These are phyloP conservation scores for Chamaedrilus cognettii DNA, from an alignment of 2,888 invertebrate genomes.

Conservation along the genomic window DNA sequence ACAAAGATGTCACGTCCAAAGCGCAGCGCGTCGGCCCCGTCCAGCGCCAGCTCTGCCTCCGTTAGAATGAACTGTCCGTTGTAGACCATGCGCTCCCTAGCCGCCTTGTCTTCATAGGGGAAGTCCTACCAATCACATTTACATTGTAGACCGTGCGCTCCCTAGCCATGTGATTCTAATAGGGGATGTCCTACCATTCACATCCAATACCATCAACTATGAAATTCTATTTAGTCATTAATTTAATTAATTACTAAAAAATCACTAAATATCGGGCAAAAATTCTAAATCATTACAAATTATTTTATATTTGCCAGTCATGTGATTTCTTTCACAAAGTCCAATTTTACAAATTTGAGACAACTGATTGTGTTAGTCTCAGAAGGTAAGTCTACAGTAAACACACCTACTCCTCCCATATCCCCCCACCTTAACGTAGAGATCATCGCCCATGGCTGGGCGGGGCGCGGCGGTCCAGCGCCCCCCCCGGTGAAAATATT, in stretches of 20 bases:
- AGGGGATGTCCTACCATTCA: background rate
- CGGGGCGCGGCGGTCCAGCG: constrained; percentile 43
- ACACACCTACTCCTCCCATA: too few species aligned
- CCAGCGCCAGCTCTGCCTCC: constrained; percentile 25
- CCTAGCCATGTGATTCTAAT: background rate
- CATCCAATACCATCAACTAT: too few species aligned
- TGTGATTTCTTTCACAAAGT: too few species aligned
- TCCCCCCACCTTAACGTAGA: constrained; percentile 36
- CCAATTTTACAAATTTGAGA: too few species aligned
- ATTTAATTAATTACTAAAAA: too few species aligned
- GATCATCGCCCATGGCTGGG: constrained; percentile 40
- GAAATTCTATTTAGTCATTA: too few species aligned
- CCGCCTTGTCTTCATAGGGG: constrained; percentile 12
- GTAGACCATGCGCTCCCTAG: constrained; percentile 11
- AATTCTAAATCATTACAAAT: too few species aligned
- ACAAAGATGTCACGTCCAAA: constrained; percentile 30
- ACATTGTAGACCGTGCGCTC: background rate
- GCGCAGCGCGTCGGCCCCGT: constrained; percentile 27
- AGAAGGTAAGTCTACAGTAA: too few species aligned
- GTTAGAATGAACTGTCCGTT: constrained; percentile 29
- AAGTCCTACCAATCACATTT: constrained; percentile 17
- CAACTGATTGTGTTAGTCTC: too few species aligned
- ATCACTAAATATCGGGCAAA: too few species aligned
- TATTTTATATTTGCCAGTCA: too few species aligned
- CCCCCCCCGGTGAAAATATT: constrained; percentile 41